Evolutionary conservation across 2,797 vertebrate species (phyloP).

Genomic region (Sternotherus odoratus): DNA sequence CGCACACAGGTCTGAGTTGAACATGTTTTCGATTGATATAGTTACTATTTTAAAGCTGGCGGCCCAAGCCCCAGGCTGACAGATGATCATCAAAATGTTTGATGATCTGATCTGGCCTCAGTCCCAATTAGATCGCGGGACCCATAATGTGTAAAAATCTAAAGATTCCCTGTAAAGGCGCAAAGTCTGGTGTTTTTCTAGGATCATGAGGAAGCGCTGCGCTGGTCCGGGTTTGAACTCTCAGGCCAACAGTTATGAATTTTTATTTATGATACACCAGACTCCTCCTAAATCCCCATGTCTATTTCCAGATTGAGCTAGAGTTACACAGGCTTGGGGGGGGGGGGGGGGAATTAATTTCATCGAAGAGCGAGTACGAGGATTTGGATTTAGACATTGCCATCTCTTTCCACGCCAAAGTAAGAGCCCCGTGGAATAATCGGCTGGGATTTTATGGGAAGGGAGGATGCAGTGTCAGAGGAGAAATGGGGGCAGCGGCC

Average conservation of each 20-base stretch:
- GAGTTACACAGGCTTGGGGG: background rate
- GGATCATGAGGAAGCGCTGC: background rate
- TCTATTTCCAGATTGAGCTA: fast-evolving
- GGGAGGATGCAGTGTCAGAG: background rate
- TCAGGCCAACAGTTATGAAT: background rate
- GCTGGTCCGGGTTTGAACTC: fast-evolving
- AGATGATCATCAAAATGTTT: no score
- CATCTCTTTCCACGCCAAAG: fast-evolving
- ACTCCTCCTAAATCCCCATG: background rate
- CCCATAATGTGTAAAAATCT: no score
- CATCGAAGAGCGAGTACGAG: fast-evolving
- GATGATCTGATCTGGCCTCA: no score
- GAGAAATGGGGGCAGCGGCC: background rate
- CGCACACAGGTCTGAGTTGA: no score
- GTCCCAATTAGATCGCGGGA: no score
- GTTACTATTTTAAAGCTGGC: no score
- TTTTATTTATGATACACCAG: background rate
- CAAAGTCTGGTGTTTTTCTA: no score
- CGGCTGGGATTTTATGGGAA: fast-evolving
- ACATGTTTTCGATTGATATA: no score
- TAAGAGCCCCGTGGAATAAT: fast-evolving
- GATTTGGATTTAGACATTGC: background rate
- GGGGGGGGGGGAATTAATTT: fast-evolving
- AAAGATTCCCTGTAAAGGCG: no score
- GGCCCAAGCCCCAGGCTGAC: no score